phyloP scores from a whole-genome alignment of 2,888 invertebrate genomes.

The Anthoptus insignis region DNA sequence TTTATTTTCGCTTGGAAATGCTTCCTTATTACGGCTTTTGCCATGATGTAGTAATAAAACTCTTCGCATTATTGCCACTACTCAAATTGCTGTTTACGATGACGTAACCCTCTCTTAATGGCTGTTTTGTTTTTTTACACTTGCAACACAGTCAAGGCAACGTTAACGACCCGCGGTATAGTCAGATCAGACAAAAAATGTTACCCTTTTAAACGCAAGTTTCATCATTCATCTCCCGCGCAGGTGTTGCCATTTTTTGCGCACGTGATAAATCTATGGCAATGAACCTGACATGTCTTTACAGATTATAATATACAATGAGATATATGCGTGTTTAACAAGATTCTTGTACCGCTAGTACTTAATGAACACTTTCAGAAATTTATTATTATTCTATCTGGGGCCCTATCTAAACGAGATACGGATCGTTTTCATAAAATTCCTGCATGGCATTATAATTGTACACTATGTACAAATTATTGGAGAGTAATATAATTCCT shows the following conservation, averaged over 20 bases:
- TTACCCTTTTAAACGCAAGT: constrained; percentile 33
- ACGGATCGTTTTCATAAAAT: no score
- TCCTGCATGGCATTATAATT: no score
- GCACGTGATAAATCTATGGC: constrained; percentile 35
- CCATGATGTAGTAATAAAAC: constrained; percentile 12
- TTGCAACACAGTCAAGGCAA: constrained; percentile 66
- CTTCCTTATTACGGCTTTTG: constrained; percentile 11
- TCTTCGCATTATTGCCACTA: constrained; percentile 20
- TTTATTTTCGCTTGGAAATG: constrained; percentile 3
- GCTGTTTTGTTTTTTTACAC: constrained; percentile 64
- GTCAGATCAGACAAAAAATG: constrained; percentile 56
- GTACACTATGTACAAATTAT: no score
- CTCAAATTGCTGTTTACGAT: constrained; percentile 42
- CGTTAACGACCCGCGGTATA: constrained; percentile 68
- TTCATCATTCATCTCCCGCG: constrained; percentile 36
- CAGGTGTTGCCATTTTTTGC: constrained; percentile 59
- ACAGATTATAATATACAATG: no score
- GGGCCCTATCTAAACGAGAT: no score
- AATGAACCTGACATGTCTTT: no score
- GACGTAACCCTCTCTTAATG: constrained; percentile 67
- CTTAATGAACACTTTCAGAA: no score
- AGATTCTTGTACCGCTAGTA: no score
- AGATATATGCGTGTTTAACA: no score
- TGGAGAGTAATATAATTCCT: no score
- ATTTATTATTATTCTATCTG: no score